Conservation (phyloP, 2,888 invertebrate genomes). For the Drosophila anceps region DNA sequence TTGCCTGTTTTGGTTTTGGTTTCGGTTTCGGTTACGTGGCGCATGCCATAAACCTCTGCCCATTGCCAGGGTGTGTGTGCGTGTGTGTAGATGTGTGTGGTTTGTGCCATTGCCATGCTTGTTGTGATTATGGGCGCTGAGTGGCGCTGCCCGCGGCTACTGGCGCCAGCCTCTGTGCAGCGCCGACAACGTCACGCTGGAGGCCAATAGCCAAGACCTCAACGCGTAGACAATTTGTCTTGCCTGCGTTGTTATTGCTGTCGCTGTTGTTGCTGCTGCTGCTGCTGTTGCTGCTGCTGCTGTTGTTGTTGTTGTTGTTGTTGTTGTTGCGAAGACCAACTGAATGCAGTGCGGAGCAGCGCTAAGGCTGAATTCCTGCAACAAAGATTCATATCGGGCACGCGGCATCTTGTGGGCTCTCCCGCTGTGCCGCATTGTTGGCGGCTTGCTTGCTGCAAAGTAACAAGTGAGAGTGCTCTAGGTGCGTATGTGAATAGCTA, state of each 20-base stretch:
- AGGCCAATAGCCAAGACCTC: slow-evolving; percentile 80
- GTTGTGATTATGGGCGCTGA: slow-evolving; percentile 65
- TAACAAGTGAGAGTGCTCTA: slow-evolving; percentile 33
- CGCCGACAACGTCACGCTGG: slow-evolving; percentile 69
- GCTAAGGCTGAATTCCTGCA: slow-evolving; percentile 23
- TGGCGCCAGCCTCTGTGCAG: slow-evolving; percentile 60
- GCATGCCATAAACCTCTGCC: slow-evolving; percentile 71
- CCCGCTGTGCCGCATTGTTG: slow-evolving; percentile 57
- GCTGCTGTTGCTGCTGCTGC: not conserved
- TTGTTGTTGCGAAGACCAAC: slow-evolving; percentile 44
- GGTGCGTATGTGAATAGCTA: not conserved
- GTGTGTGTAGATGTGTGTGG: slow-evolving; percentile 35
- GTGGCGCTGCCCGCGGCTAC: slow-evolving; percentile 67
- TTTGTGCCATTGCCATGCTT: slow-evolving; percentile 59
- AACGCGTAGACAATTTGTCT: slow-evolving; percentile 80
- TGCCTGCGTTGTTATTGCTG: slow-evolving; percentile 47
- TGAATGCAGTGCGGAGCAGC: slow-evolving; percentile 37
- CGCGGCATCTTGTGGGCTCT: slow-evolving; percentile 49
- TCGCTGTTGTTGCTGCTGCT: slow-evolving; percentile 7
- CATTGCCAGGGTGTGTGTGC: slow-evolving; percentile 32
- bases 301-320: slow-evolving; percentile 3
- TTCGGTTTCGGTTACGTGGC: slow-evolving; percentile 72
- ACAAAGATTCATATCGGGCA: slow-evolving; percentile 40
- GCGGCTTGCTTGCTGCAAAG: slow-evolving; percentile 44
- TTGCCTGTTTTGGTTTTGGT: slow-evolving; percentile 54